A percentile compares a stretch with the other conserved stretches of the same genome.
These are phyloP conservation scores for Anabacerthia variegaticeps DNA, from an alignment of 2,797 vertebrate genomes.

Conservation along the genomic window DNA sequence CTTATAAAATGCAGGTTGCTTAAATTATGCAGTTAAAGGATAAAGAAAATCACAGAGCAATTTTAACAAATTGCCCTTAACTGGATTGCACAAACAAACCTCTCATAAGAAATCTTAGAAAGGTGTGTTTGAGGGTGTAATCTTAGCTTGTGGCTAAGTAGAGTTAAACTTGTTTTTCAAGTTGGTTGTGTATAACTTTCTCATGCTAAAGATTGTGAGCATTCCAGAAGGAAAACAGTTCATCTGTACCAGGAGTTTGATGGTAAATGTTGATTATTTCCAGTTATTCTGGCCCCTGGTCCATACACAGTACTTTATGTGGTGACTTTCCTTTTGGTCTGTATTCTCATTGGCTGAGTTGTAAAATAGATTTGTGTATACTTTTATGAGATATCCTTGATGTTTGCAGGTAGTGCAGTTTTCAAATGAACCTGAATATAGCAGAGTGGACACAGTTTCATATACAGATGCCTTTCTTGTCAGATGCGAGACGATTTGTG, in stretches of 20 bases:
- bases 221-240: slow-evolving; percentile 70
- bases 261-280: slow-evolving; percentile 63
- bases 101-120: slow-evolving; percentile 71
- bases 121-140: slow-evolving; percentile 79
- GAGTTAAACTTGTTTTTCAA: slow-evolving; percentile 81
- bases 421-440: background rate
- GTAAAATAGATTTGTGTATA: background rate
- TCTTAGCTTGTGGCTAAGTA: slow-evolving; percentile 73
- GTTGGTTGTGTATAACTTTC: slow-evolving; percentile 79
- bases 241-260: slow-evolving; percentile 39
- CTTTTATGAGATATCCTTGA: background rate
- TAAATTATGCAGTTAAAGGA: slow-evolving; percentile 64
- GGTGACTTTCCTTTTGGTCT: background rate
- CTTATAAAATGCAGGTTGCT: slow-evolving; percentile 58
- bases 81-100: slow-evolving; percentile 64
- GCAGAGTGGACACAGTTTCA: background rate
- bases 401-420: background rate
- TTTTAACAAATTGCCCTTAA: slow-evolving; percentile 75
- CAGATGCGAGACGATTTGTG: background rate
- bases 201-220: slow-evolving; percentile 76
- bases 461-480: background rate
- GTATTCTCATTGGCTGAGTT: background rate
- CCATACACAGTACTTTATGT: background rate
- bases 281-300: slow-evolving; percentile 16
- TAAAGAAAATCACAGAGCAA: slow-evolving; percentile 71